phyloP scores from a whole-genome alignment of 2,888 invertebrate genomes.

The Polydrusus tereticollis region DNA sequence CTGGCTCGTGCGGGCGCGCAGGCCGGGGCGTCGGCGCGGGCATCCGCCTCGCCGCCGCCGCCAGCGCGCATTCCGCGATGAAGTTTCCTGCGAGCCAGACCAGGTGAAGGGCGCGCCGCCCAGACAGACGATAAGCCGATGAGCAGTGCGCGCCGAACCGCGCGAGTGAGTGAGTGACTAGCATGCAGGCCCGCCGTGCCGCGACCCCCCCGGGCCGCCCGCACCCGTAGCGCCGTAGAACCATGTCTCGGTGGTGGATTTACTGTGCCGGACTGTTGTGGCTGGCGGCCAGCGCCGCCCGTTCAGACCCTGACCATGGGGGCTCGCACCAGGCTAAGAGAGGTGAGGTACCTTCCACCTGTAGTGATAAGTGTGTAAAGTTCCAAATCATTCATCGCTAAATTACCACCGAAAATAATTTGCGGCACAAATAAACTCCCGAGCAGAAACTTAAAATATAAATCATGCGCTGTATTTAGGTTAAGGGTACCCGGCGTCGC shows the following conservation, averaged over 20 bases:
- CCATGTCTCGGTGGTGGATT: constrained; percentile 49
- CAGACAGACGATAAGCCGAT: constrained; percentile 26
- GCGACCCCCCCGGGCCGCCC: constrained; percentile 48
- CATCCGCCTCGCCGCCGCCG: constrained; percentile 39
- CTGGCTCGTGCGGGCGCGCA: constrained; percentile 42
- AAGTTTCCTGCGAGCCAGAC: constrained; percentile 46
- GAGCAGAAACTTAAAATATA: constrained; percentile 1
- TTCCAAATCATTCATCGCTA: not conserved
- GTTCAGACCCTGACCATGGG: constrained; percentile 37
- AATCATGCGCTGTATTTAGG: constrained; percentile 26
- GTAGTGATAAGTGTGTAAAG: not conserved
- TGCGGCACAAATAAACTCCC: not conserved
- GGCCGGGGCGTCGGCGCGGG: constrained; percentile 48
- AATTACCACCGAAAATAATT: not conserved
- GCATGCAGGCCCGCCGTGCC: constrained; percentile 44
- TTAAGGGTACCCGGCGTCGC: constrained; percentile 27
- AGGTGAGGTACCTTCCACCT: constrained; percentile 23
- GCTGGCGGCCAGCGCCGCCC: constrained; percentile 39
- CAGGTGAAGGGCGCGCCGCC: constrained; percentile 49
- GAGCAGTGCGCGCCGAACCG: constrained; percentile 46
- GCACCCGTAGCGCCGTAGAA: constrained; percentile 35
- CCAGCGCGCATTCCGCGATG: constrained; percentile 49
- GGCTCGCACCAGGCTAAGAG: constrained; percentile 45
- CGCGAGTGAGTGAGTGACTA: constrained; percentile 41
- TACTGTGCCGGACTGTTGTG: constrained; percentile 49